phyloP scores from a whole-genome alignment of 2,113 vertebrate species.

The Misgurnus mizolepis region DNA sequence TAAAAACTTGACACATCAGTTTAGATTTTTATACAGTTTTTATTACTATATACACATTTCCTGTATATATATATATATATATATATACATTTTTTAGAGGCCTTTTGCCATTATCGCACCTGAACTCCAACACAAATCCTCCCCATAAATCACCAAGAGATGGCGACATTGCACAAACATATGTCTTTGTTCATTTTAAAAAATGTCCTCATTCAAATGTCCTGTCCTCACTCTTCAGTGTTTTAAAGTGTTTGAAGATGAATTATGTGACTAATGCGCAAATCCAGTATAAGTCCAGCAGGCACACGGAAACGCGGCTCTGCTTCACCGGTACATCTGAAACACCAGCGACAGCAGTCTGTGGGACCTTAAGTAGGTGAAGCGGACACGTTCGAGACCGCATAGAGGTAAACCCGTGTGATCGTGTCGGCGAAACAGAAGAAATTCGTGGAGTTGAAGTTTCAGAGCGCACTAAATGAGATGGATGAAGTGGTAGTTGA shows the following conservation, averaged over 20 bases:
- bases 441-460: constrained; percentile 39
- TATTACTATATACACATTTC: no score
- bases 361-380: constrained; percentile 37
- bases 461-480: constrained; percentile 61
- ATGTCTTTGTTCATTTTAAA: background rate
- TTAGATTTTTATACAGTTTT: no score
- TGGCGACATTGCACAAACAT: constrained; percentile 70
- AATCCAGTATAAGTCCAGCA: constrained; percentile 13
- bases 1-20: no score
- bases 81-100: no score
- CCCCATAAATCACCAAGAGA: constrained; percentile 66
- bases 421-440: constrained; percentile 6
- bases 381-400: constrained; percentile 40
- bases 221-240: constrained; percentile 10
- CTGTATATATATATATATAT: no score
- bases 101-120: background rate
- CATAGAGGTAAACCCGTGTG: constrained; percentile 31
- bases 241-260: constrained; percentile 41
- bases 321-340: constrained; percentile 46
- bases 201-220: background rate
- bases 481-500: constrained; percentile 70
- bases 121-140: background rate
- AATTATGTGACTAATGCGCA: constrained; percentile 41
- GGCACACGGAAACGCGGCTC: constrained; percentile 25
- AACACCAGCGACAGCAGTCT: constrained; percentile 34